Evolutionary conservation across 1,140 invertebrate genomes (phyloP).

Genomic region (Zaprionus capensis): DNA sequence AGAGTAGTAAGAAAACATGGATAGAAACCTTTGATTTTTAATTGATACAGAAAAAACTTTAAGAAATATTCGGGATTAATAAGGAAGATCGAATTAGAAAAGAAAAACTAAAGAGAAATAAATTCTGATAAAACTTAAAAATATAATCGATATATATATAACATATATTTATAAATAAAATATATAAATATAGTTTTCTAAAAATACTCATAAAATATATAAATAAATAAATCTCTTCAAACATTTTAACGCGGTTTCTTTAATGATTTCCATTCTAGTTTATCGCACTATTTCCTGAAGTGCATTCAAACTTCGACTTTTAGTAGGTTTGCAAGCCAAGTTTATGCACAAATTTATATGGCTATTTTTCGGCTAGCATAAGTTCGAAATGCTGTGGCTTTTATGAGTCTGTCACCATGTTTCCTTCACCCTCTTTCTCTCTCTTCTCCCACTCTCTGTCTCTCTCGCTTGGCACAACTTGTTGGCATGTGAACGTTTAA

Average conservation of each 20-base stretch:
- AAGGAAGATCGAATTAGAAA: no score
- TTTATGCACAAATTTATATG: conserved; percentile 7
- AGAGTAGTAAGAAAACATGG: neutral
- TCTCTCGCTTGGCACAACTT: neutral
- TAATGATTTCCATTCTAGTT: no score
- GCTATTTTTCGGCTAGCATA: conserved; percentile 34
- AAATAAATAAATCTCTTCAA: no score
- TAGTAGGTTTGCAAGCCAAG: conserved; percentile 7
- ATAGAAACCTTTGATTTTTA: neutral
- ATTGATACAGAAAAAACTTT: neutral
- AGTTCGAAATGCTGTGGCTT: conserved; percentile 65
- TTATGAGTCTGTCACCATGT: conserved; percentile 58
- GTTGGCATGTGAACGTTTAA: conserved; percentile 60
- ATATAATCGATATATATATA: no score
- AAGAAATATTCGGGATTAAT: neutral
- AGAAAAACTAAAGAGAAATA: no score
- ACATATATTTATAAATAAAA: no score
- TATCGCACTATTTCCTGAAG: neutral
- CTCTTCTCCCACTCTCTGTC: conserved; percentile 11
- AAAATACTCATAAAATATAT: no score
- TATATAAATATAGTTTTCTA: no score
- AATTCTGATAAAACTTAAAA: no score
- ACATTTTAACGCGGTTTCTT: no score
- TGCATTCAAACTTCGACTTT: conserved; percentile 38
- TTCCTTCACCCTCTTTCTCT: conserved; percentile 35